phyloP scores from a whole-genome alignment of 2,797 vertebrate species.

The Buceros bicornis region DNA sequence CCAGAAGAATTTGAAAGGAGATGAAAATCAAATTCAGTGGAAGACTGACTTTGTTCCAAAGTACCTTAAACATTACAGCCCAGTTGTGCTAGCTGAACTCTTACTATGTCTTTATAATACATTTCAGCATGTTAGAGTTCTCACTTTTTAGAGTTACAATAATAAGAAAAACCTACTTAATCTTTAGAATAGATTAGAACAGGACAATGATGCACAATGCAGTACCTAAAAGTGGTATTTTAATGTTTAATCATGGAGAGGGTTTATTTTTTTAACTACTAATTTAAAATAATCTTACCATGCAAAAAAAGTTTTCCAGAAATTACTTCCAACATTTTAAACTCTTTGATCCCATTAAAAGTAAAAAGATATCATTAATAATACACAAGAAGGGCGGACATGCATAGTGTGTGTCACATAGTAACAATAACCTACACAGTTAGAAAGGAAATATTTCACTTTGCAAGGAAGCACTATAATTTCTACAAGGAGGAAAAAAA shows the following conservation, averaged over 20 bases:
- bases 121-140: neutral
- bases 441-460: neutral
- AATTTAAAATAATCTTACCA: neutral
- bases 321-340: constrained; percentile 20
- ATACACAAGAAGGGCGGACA: neutral
- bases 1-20: neutral
- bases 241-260: neutral
- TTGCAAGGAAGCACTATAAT: neutral
- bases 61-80: constrained; percentile 10
- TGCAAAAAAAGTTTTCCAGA: neutral
- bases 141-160: neutral
- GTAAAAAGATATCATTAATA: neutral
- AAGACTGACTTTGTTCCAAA: constrained; percentile 24
- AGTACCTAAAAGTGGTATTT: constrained; percentile 4
- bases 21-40: neutral
- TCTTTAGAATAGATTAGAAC: constrained; percentile 5
- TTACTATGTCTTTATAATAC: neutral
- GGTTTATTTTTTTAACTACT: constrained; percentile 21
- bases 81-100: constrained; percentile 2
- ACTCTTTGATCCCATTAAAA: neutral
- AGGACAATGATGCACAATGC: neutral
- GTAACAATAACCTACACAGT: neutral
- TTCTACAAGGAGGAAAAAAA: neutral
- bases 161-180: neutral
- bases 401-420: neutral